Percentiles rank a stretch among this genome's conserved stretches.
These are phyloP conservation scores for Drosophila leontia DNA, from an alignment of 1,140 invertebrate genomes.

Conservation along the genomic window DNA sequence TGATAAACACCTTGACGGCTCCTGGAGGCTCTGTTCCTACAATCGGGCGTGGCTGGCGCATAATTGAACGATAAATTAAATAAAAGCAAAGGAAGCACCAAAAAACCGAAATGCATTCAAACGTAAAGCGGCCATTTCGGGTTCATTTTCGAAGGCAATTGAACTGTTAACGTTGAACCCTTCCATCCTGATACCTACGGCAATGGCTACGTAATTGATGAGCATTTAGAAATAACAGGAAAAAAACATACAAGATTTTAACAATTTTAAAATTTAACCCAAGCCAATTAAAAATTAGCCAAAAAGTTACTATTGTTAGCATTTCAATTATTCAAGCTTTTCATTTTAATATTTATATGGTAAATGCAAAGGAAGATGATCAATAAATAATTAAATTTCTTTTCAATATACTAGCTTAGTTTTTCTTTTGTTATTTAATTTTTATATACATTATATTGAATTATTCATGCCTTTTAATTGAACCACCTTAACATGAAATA, in stretches of 20 bases:
- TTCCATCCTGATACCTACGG: neutral
- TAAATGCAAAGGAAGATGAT: neutral
- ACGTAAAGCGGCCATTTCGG: constrained; percentile 26
- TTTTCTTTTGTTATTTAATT: neutral
- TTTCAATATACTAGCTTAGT: neutral
- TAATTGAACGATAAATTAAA: constrained; percentile 81
- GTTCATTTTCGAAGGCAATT: constrained; percentile 29
- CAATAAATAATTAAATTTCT: neutral
- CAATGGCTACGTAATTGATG: neutral
- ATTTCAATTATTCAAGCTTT: neutral
- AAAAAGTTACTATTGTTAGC: no score
- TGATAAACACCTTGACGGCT: constrained; percentile 65
- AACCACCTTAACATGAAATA: neutral
- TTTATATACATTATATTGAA: neutral
- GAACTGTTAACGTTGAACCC: constrained; percentile 34
- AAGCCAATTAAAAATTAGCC: neutral
- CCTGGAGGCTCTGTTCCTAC: constrained; percentile 14
- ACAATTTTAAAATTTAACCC: neutral
- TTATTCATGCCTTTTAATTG: neutral
- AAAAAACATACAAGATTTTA: neutral
- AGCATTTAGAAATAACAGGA: neutral
- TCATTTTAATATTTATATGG: neutral
- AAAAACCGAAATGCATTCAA: constrained; percentile 52
- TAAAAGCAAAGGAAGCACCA: constrained; percentile 28
- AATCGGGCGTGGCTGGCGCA: constrained; percentile 52